Percentiles rank a stretch among this genome's conserved stretches.
phyloP scores from a whole-genome alignment of 2,888 invertebrate species.

The Macrophya annulata region DNA sequence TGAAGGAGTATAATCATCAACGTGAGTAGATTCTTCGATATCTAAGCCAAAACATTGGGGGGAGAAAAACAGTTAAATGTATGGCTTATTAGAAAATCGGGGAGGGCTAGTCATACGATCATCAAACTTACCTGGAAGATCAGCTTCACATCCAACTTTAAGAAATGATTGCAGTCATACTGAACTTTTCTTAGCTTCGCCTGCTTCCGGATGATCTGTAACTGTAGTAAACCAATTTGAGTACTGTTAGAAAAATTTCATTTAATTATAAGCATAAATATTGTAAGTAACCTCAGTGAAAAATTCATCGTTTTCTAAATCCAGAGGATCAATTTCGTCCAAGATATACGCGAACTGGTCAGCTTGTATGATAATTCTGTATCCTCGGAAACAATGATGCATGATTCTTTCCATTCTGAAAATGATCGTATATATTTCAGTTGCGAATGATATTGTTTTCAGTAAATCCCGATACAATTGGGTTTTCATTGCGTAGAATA shows the following conservation, averaged over 20 bases:
- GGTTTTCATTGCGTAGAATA: background rate
- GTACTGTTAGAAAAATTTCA: background rate
- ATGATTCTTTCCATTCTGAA: conserved; percentile 43
- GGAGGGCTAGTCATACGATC: background rate
- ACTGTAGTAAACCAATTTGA: background rate
- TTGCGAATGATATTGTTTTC: background rate
- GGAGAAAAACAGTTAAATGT: background rate
- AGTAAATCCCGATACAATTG: background rate
- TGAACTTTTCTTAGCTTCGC: conserved; percentile 8
- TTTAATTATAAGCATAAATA: background rate
- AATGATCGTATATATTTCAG: background rate
- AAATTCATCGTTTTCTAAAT: conserved; percentile 22
- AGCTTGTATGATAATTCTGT: background rate
- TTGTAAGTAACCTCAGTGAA: conserved; percentile 5
- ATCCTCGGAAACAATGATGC: conserved; percentile 26
- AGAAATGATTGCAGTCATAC: conserved; percentile 32
- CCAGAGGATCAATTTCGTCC: conserved; percentile 5
- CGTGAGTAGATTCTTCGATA: background rate
- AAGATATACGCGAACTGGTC: background rate
- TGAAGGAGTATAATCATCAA: conserved; percentile 14
- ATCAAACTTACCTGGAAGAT: background rate
- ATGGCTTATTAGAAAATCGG: background rate
- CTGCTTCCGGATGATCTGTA: conserved; percentile 39
- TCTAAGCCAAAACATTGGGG: background rate
- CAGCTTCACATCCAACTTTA: conserved; percentile 31